Conservation (phyloP, 2,113 vertebrate genomes). For the Centrocercus urophasianus region DNA sequence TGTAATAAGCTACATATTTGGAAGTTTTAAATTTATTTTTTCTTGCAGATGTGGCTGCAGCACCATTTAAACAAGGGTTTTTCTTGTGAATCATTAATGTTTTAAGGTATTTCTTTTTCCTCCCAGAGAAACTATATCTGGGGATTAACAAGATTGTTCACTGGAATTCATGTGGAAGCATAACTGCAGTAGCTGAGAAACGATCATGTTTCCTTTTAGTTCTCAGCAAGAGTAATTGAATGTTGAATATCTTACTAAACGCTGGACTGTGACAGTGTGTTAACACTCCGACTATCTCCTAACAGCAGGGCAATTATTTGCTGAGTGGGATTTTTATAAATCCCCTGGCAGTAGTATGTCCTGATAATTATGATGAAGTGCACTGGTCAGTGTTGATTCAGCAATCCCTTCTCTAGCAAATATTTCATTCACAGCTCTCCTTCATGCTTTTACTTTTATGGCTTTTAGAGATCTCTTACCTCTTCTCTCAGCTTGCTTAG, state of each 20-base stretch:
- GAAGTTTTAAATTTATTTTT: not conserved
- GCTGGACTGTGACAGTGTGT: conserved; percentile 79
- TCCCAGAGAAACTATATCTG: conserved; percentile 20
- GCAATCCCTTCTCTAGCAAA: conserved; percentile 77
- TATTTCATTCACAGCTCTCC: conserved; percentile 79
- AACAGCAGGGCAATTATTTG: conserved; percentile 86
- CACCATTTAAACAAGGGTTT: not conserved
- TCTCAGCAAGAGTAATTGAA: conserved; percentile 83
- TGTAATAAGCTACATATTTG: not conserved
- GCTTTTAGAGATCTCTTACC: conserved; percentile 59
- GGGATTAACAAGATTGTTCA: conserved; percentile 60
- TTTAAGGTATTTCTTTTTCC: conserved; percentile 27
- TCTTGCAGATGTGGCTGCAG: not conserved
- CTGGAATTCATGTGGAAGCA: conserved; percentile 63
- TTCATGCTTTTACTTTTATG: conserved; percentile 77
- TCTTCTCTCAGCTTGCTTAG: not conserved
- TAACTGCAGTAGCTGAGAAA: conserved; percentile 75
- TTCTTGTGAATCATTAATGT: not conserved
- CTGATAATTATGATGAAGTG: conserved; percentile 94
- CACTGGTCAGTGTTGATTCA: conserved; percentile 92
- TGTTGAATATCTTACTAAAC: conserved; percentile 83
- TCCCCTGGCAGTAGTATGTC: conserved; percentile 83
- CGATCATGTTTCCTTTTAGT: conserved; percentile 77
- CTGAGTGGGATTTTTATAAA: conserved; percentile 87
- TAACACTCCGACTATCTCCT: conserved; percentile 82